These are phyloP conservation scores for Triplophysa siluroides DNA, from an alignment of 2,113 vertebrate genomes.

Conservation along the genomic window DNA sequence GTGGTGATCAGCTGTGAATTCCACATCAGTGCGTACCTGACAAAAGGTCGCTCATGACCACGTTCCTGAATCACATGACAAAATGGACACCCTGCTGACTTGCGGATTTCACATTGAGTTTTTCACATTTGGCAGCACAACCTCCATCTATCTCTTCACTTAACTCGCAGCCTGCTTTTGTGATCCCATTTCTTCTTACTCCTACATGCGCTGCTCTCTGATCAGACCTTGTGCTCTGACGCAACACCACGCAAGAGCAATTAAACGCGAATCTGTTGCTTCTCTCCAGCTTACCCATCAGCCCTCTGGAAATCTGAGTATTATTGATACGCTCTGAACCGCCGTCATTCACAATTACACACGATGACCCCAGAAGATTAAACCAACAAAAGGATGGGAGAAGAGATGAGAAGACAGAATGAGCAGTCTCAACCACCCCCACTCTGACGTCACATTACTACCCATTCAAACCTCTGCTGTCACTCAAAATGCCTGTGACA, in stretches of 20 bases:
- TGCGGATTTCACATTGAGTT: background rate
- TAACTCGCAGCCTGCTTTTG: background rate
- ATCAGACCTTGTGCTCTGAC: constrained; percentile 41
- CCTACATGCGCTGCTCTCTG: background rate
- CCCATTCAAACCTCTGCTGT: constrained; percentile 6
- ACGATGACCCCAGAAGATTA: background rate
- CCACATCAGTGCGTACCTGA: background rate
- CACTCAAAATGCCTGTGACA: background rate
- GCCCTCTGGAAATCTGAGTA: constrained; percentile 5
- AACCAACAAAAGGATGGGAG: background rate
- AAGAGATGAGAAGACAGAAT: constrained; percentile 1
- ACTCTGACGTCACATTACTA: background rate
- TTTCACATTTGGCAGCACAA: background rate
- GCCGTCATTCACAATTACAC: background rate
- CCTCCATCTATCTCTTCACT: background rate
- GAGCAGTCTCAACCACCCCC: background rate
- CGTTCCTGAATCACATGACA: background rate
- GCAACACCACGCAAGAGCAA: constrained; percentile 52
- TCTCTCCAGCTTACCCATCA: background rate
- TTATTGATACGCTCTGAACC: constrained; percentile 13
- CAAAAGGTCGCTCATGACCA: background rate
- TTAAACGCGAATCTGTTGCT: constrained; percentile 35
- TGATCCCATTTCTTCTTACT: background rate
- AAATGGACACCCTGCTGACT: background rate
- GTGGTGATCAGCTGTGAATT: background rate